Evolutionary conservation across 1,140 invertebrate genomes (phyloP), one percentile per base, ranked within the genome.

Genomic region (Cydia strobilella): DNA sequence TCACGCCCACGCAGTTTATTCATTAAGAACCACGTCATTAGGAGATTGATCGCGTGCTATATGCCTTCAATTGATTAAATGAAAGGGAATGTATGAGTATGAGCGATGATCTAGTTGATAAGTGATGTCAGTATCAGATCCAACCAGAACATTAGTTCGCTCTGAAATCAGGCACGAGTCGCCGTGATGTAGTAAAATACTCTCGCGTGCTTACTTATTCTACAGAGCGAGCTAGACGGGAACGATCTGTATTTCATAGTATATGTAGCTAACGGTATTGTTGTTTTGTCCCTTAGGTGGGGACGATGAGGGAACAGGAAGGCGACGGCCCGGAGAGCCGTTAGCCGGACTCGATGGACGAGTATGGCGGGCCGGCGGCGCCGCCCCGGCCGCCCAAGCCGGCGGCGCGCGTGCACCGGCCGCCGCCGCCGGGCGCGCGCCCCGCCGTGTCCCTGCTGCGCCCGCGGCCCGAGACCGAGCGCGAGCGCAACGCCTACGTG

Each of bases 401-500:
- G 84, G 91, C 94, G 92, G 94, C 94, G 89, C 94, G 94, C 88
- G 94, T 94, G 86, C 95, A 95, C 94, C 91, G 94, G 79, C 82
- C 86, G 81, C 79, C 82, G 94, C 35, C 6, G 94, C 93, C 92
- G 91, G 94, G 93, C 94, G 93, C 89, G 93, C 91, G 90, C 93
- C 93, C 35, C 86, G 93, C 94, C 84, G 95, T 95, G 79, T 96
- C 96, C 78, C 94, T 97, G 84, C 93, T 95, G 80, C 94, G 95
- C 85, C 97, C 96, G 65, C 94, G 96, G 81, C 96, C 96, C 51
- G 96, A 96, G 86, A 94, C 94, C 84, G 96, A 97, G 88, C 94
- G 97, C 79, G 94, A 95, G 82, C 95, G 94, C 86, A 98, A 97
- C 94, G 96, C 97, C 85, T 97, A 97, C 93, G 96, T 97, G 86